phyloP scores from a whole-genome alignment of 2,113 vertebrate genomes.

The Oreotragus oreotragus region DNA sequence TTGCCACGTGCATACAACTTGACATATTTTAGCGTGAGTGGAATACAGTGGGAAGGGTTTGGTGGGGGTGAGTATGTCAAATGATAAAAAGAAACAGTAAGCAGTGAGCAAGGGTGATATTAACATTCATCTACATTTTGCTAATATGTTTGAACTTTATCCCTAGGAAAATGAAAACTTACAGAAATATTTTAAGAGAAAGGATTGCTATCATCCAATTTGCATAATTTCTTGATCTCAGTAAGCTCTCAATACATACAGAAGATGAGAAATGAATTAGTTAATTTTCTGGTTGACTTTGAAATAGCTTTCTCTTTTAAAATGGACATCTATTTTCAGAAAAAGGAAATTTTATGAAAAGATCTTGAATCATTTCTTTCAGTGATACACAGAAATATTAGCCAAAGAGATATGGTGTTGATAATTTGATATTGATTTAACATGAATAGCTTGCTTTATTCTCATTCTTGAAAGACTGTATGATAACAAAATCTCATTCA shows the following conservation, averaged over 20 bases:
- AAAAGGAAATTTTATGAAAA: not conserved
- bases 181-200: not conserved
- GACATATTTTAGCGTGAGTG: not conserved
- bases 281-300: not conserved
- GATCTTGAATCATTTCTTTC: not conserved
- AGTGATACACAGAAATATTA: not conserved
- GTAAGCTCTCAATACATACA: not conserved
- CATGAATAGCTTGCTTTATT: not conserved
- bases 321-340: not conserved
- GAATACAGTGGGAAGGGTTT: not conserved
- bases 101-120: not conserved
- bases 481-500: not conserved
- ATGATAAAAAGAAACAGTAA: not conserved
- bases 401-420: not conserved
- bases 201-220: not conserved
- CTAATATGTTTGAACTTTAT: not conserved
- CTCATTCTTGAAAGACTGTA: not conserved
- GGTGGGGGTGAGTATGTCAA: not conserved
- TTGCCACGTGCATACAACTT: not conserved
- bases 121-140: not conserved
- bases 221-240: not conserved
- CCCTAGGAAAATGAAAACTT: not conserved
- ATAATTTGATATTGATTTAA: conserved; percentile 39
- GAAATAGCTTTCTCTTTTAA: not conserved
- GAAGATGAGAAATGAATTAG: not conserved